Percentiles rank a stretch among this genome's conserved stretches.
These are phyloP conservation scores for Monomorium pharaonis DNA, from an alignment of 1,140 invertebrate species.

Conservation along the genomic window DNA sequence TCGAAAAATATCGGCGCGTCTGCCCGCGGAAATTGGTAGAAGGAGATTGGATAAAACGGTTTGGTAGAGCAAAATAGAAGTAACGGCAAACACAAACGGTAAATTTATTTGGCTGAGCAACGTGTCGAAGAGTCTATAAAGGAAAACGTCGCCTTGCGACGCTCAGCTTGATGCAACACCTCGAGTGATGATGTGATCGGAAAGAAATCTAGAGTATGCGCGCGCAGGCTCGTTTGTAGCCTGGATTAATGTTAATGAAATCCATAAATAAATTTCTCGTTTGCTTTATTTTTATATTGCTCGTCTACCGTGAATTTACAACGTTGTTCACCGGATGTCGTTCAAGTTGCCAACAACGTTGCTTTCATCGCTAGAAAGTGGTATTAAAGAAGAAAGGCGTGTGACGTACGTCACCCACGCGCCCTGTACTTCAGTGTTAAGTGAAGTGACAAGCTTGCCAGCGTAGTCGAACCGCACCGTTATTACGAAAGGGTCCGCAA, in stretches of 20 bases:
- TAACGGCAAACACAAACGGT: neutral
- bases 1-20: conserved; percentile 20
- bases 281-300: neutral
- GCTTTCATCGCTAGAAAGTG: neutral
- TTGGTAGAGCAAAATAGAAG: neutral
- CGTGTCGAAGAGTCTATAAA: neutral
- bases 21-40: conserved; percentile 7
- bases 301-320: neutral
- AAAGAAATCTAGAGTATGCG: neutral
- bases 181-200: neutral
- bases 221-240: neutral
- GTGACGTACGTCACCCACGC: neutral
- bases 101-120: conserved; percentile 3
- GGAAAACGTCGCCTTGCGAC: neutral
- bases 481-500: conserved; percentile 9
- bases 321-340: neutral
- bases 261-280: conserved; percentile 9
- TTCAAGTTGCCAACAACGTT: neutral
- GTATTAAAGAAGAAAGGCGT: neutral
- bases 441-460: neutral
- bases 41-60: conserved; percentile 5
- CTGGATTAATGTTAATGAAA: conserved; percentile 13
- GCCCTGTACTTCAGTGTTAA: neutral
- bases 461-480: neutral
- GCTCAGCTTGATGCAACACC: neutral